These are phyloP conservation scores for Dasypus novemcinctus DNA, from an alignment of 2,113 vertebrate species.

Conservation along the genomic window DNA sequence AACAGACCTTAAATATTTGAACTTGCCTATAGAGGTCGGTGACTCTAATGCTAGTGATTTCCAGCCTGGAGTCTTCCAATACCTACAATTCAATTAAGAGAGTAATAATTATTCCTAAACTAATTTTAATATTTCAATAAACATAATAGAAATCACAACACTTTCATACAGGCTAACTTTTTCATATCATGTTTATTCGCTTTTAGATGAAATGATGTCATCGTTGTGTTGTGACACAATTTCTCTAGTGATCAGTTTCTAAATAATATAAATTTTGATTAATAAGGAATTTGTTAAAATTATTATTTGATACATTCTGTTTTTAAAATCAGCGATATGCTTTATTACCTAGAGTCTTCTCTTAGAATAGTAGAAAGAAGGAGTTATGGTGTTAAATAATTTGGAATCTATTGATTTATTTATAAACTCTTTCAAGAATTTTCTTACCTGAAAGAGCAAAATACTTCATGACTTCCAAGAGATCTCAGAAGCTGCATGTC, in stretches of 20 bases:
- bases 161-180: background rate
- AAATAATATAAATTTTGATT: background rate
- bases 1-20: background rate
- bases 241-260: background rate
- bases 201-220: background rate
- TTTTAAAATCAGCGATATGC: background rate
- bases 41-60: background rate
- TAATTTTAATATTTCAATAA: background rate
- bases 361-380: background rate
- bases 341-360: background rate
- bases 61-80: background rate
- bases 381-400: background rate
- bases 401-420: background rate
- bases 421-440: background rate
- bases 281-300: background rate
- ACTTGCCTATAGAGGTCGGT: background rate
- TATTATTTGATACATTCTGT: background rate
- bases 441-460: background rate
- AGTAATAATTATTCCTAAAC: background rate
- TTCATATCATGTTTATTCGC: background rate
- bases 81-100: background rate
- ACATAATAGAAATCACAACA: background rate
- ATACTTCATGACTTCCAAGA: background rate
- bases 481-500: background rate
- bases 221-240: background rate